phyloP scores from a whole-genome alignment of 2,888 invertebrate genomes.

The Chesias legatella region DNA sequence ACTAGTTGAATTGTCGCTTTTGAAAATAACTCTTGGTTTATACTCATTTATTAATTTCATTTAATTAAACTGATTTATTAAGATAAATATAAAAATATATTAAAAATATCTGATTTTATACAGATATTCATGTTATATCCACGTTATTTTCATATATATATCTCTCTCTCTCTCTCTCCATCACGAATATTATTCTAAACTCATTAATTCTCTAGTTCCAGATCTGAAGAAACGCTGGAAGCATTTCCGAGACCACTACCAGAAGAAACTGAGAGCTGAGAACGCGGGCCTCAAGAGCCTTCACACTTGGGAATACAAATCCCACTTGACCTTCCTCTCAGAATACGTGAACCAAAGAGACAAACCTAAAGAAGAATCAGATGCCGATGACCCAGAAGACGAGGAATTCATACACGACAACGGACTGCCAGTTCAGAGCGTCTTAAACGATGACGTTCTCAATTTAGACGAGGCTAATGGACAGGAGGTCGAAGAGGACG shows the following conservation, averaged over 20 bases:
- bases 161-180: too few relatives aligned
- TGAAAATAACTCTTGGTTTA: too few relatives aligned
- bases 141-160: too few relatives aligned
- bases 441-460: constrained; percentile 1
- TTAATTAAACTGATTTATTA: too few relatives aligned
- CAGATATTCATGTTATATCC: too few relatives aligned
- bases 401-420: constrained; percentile 4
- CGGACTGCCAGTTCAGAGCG: constrained; percentile 5
- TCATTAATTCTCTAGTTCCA: constrained; percentile 8
- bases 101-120: too few relatives aligned
- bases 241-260: constrained; percentile 21
- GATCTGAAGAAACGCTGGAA: constrained; percentile 22
- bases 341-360: constrained; percentile 8
- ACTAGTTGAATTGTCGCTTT: too few relatives aligned
- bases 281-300: constrained; percentile 5
- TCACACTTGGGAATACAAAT: constrained; percentile 18
- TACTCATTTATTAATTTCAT: too few relatives aligned
- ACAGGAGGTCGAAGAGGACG: neutral
- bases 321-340: constrained; percentile 14
- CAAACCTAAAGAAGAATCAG: constrained; percentile 6
- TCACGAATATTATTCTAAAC: neutral
- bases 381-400: neutral
- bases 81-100: too few relatives aligned
- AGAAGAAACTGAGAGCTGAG: constrained; percentile 13
- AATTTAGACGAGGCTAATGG: constrained; percentile 1